Evolutionary conservation across 1,140 invertebrate genomes (phyloP).

Genomic region (Cephus cinctus): DNA sequence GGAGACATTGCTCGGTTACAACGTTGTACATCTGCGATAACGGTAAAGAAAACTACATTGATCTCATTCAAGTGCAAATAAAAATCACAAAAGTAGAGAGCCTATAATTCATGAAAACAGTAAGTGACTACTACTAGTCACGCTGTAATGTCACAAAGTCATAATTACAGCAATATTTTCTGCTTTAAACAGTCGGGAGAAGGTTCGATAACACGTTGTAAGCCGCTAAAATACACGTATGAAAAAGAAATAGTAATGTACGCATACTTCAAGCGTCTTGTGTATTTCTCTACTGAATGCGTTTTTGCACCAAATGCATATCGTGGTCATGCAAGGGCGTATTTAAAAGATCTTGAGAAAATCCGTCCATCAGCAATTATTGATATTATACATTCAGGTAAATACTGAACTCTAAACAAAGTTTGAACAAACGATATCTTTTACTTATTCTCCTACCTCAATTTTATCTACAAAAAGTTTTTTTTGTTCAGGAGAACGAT

Average conservation of each 20-base stretch:
- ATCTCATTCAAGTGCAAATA: not conserved
- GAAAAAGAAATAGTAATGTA: slow-evolving; percentile 99
- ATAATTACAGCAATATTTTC: too few species aligned
- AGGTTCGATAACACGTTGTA: slow-evolving; percentile 88
- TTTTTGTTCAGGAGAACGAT: slow-evolving; percentile 73
- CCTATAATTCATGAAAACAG: not conserved
- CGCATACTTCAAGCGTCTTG: slow-evolving; percentile 94
- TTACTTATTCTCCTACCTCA: slow-evolving; percentile 7
- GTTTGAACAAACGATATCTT: not conserved
- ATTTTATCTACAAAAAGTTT: slow-evolving; percentile 18
- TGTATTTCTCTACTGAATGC: slow-evolving; percentile 99
- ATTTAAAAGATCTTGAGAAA: slow-evolving; percentile 95
- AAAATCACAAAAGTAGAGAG: not conserved
- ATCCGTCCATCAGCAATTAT: slow-evolving; percentile 91
- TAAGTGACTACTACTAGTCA: too few species aligned
- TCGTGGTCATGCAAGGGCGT: slow-evolving; percentile 87
- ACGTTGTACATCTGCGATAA: slow-evolving; percentile 86
- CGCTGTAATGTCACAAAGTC: too few species aligned
- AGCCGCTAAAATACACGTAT: slow-evolving; percentile 98
- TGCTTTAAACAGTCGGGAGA: slow-evolving; percentile 73
- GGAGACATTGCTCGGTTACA: slow-evolving; percentile 94
- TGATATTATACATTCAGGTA: slow-evolving; percentile 96
- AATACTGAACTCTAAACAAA: too few species aligned
- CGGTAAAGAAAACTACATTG: slow-evolving; percentile 61
- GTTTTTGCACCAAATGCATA: slow-evolving; percentile 98